Evolutionary conservation across 64 coral and sea anemone genomes (phyloP), one percentile per base, ranked within the genome.

Genomic region (Dendronephthya gigantea): DNA sequence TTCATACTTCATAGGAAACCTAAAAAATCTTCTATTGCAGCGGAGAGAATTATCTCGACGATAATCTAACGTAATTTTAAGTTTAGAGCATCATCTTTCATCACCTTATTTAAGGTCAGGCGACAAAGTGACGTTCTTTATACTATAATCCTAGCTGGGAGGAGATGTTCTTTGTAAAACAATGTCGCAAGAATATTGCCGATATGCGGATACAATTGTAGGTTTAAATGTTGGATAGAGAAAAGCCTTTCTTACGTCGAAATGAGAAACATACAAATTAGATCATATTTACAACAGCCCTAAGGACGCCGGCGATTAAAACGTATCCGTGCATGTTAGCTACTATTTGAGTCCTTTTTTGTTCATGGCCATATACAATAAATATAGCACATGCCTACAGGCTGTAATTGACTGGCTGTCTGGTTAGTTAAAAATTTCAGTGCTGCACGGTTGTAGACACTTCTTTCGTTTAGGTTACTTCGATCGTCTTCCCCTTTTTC

Each of bases 31-130:
- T 10, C 72, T n/a, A 36, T 79, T 79, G 19, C 28, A 34, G 9
- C 7, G 25, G 55, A 27, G 19, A 29, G 72, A 79, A 79, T 79
- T 79, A 79, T 79, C 72, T 79, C 32, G 36, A 39, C 36, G 72
- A 79, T 79, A 79, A 79, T 79, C 72, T 79, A 10, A 29, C 15
- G 72, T 79, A 79, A 79, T 79, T 29, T 19, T 79, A 79, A 79
- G 72, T 79, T 79, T 79, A 79, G 36, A 79, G 32, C 32, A 39
- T 39, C 8, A 7, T 79, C 72, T 79, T 79, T 79, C 72, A 79
- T 33, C 72, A 79, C 72, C 36, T 35, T 34, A 79, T 79, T 79
- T 19, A 62, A 62, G 55, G 55, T 62, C 55, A 62, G 55, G 25
- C 7, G 19, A 27, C 55, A 62, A 7, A 27, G 25, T 45, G 41